phyloP scores from a whole-genome alignment of 2,797 vertebrate genomes.

The Phalanger gymnotis region DNA sequence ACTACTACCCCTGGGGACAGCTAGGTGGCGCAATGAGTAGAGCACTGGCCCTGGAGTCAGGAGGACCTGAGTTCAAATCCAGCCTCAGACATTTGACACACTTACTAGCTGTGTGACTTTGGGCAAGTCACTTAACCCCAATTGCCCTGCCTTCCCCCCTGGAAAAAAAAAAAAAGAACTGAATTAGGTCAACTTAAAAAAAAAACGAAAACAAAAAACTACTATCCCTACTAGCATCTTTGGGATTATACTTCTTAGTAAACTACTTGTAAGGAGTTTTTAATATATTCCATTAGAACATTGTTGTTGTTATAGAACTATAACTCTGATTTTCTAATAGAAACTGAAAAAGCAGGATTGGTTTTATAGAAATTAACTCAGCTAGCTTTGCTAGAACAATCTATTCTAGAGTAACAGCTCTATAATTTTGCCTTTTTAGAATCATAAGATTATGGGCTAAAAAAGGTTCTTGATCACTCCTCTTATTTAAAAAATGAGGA shows the following conservation, averaged over 20 bases:
- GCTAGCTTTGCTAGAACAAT: neutral
- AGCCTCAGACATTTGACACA: no score
- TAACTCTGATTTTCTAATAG: neutral
- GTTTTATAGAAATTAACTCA: neutral
- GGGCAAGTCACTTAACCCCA: no score
- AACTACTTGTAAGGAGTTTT: neutral
- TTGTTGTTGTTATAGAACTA: neutral
- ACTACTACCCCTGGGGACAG: no score
- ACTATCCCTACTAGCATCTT: neutral
- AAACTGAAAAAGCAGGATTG: neutral
- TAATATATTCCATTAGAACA: neutral
- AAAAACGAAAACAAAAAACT: no score
- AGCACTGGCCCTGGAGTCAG: no score
- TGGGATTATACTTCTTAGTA: neutral
- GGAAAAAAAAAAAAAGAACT: no score
- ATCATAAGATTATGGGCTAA: neutral
- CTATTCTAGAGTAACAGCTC: neutral
- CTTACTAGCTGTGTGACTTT: no score
- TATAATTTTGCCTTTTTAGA: neutral
- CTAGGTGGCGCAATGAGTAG: no score
- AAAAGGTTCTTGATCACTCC: neutral
- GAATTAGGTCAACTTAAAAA: no score
- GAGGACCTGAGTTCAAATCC: no score
- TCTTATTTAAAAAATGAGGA: neutral
- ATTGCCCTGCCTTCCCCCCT: no score